Base-by-base conservation (phyloP, 2,113 vertebrate genomes). In the Balaenoptera acutorostrata region DNA sequence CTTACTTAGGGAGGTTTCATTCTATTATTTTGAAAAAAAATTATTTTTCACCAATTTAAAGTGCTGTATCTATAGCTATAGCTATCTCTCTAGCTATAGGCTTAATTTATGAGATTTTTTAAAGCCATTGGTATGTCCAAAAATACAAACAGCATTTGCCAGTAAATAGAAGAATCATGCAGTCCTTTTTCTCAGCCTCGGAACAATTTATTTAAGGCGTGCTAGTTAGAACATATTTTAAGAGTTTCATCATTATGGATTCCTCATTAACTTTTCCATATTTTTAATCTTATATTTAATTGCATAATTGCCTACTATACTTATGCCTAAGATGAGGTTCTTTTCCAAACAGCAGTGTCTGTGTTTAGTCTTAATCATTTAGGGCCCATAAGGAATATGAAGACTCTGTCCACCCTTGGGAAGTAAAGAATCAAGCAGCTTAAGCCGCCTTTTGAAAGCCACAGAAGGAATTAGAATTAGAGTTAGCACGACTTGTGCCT, bases 221-320 rank as follows among this genome's bases (percentile, higher is more conserved):
- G 81, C 95, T 97, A 92, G 90, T 97, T 96, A 96, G 90, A 96
- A 95, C 92, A 93, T 98, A 96, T 97, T 97, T 98, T 97, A 97
- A 96, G 95, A 96, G 93, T 96, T 89, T 83, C 93, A 93, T 97
- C 97, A 91, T 98, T 96, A 98, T 97, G 93, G 36, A 39, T 93
- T 95, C 90, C 97, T 98, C 97, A 97, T 98, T 97, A 98, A 97
- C 93, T 97, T 97, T 96, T 85, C 83, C 84, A 95, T 95, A 95
- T 97, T 97, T 97, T 96, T 98, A 95, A 96, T 97, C 93, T 96
- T 91, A 84, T 91, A 95, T 97, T 97, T 97, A 97, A 96, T 98
- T 98, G 92, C 92, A 96, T 86, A 96, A 85, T 92, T 93, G 95
- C 90, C 82, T 90, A 90, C 93, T 87, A 25, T 97, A 91, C 75